Percentiles rank a stretch among this genome's conserved stretches.
Evolutionary conservation across 1,140 invertebrate species (phyloP).

Genomic region (Procambarus virginalis): DNA sequence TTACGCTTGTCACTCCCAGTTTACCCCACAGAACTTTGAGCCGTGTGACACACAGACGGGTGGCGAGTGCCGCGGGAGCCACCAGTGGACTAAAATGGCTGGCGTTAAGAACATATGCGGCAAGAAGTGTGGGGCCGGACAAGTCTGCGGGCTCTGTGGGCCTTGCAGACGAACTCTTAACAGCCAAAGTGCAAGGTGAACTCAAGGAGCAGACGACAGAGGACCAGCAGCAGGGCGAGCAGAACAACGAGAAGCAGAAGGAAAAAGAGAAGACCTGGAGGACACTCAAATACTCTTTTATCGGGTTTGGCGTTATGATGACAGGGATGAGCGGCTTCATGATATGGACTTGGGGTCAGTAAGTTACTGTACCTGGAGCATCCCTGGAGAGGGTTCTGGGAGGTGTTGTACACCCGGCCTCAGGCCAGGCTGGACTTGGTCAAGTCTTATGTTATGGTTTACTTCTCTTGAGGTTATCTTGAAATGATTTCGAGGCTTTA

Average conservation of each 20-base stretch:
- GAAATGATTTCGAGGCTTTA: no score
- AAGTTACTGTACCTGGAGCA: background rate
- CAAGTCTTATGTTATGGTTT: no score
- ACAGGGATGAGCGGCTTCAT: constrained; percentile 73
- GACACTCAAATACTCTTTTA: constrained; percentile 70
- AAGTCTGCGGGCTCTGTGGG: background rate
- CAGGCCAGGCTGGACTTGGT: no score
- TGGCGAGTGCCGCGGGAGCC: background rate
- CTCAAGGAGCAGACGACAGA: constrained; percentile 72
- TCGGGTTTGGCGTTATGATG: constrained; percentile 74
- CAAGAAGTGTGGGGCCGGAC: background rate
- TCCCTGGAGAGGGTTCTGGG: no score
- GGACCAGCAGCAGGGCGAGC: constrained; percentile 49
- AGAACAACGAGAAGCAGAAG: constrained; percentile 66
- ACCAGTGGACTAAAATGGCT: background rate
- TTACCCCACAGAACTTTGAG: constrained; percentile 10
- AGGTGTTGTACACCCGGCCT: no score
- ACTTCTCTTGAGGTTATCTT: no score
- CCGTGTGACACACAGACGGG: background rate
- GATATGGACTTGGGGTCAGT: constrained; percentile 74
- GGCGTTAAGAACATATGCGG: background rate
- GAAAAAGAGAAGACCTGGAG: constrained; percentile 68
- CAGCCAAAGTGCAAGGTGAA: constrained; percentile 68
- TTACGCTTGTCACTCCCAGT: background rate
- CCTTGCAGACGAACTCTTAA: constrained; percentile 69